These are phyloP conservation scores for Nixonia krombeini DNA, from an alignment of 1,140 invertebrate genomes.

Conservation along the genomic window DNA sequence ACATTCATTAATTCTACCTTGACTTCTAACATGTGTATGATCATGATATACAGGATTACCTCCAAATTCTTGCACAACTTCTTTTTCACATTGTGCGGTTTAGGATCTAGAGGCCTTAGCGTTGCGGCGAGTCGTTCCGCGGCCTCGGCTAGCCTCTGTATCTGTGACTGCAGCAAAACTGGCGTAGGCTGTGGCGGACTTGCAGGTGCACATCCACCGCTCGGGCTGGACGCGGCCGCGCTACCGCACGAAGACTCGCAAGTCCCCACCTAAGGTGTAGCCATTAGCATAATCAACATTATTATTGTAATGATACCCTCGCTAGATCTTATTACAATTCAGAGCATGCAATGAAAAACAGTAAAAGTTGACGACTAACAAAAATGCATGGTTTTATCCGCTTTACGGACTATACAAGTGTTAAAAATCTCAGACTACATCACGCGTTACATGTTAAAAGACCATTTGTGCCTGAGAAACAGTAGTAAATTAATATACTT, in stretches of 20 bases:
- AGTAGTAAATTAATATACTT: no score
- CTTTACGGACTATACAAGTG: no score
- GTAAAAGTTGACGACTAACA: no score
- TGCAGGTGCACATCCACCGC: conserved; percentile 67
- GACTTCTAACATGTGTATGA: no score
- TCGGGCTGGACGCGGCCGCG: conserved; percentile 64
- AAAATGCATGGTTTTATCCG: no score
- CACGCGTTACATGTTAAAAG: no score
- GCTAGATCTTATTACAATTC: no score
- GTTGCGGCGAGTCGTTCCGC: conserved; percentile 87
- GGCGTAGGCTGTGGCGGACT: conserved; percentile 82
- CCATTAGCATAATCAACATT: conserved; percentile 5
- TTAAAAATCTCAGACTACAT: no score
- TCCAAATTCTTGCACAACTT: conserved; percentile 94
- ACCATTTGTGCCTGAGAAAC: no score
- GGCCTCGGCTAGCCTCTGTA: conserved; percentile 84
- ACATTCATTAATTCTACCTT: no score
- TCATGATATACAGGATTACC: no score
- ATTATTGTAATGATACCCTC: neutral
- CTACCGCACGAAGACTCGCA: conserved; percentile 68
- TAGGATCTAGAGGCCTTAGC: conserved; percentile 88
- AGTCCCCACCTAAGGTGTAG: conserved; percentile 59
- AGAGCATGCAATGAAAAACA: no score
- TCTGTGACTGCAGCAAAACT: conserved; percentile 85
- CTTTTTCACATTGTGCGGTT: conserved; percentile 92